phyloP scores from a whole-genome alignment of 2,888 invertebrate species.

The Synanthedon formicaeformis region DNA sequence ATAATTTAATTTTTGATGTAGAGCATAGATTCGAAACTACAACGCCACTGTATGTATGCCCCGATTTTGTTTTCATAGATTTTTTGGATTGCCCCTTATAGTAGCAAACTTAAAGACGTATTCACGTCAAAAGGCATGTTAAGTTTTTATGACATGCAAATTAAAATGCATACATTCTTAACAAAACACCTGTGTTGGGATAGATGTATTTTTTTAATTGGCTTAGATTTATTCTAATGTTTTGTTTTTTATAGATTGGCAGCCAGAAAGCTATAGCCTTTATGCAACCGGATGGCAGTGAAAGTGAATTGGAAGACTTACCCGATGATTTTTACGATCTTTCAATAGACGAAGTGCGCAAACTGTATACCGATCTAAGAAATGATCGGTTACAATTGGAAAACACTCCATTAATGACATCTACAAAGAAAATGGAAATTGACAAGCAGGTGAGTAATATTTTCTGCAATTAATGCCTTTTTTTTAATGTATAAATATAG shows the following conservation, averaged over 20 bases:
- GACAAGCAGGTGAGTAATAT: slow-evolving; percentile 1
- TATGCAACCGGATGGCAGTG: slow-evolving; percentile 68
- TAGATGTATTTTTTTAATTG: no score
- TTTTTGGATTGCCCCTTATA: no score
- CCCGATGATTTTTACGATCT: slow-evolving; percentile 92
- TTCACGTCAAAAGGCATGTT: no score
- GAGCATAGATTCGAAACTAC: no score
- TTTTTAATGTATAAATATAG: slow-evolving; percentile 10
- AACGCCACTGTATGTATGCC: no score
- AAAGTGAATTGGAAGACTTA: slow-evolving; percentile 75
- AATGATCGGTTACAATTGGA: slow-evolving; percentile 74
- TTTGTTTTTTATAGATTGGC: slow-evolving; percentile 71
- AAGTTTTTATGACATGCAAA: no score
- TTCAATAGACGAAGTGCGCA: slow-evolving; percentile 83
- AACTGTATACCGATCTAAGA: slow-evolving; percentile 80
- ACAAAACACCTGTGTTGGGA: no score
- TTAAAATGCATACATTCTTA: no score
- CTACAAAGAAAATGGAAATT: slow-evolving; percentile 16
- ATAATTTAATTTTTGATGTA: no score
- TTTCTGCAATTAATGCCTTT: slow-evolving; percentile 4
- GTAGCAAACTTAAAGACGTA: no score
- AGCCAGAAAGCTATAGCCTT: slow-evolving; percentile 82
- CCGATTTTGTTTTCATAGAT: no score
- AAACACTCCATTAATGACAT: slow-evolving; percentile 79
- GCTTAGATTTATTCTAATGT: no score